These are phyloP conservation scores for Polypterus bichir DNA, from an alignment of 2,113 vertebrate species.

Conservation along the genomic window DNA sequence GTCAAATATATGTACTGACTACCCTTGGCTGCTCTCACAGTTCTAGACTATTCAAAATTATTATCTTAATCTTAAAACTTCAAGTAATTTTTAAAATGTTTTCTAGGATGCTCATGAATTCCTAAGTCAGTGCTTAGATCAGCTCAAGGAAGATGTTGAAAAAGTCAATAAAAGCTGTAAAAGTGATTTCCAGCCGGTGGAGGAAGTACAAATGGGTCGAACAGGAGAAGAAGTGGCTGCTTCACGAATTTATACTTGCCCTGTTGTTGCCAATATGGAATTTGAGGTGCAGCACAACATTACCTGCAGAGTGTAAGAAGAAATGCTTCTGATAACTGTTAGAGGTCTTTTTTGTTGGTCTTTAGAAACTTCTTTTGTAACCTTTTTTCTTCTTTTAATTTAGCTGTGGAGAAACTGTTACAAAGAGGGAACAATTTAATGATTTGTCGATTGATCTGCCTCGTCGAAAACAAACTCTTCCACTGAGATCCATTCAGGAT, in stretches of 20 bases:
- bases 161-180: conserved; percentile 89
- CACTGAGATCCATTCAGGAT: conserved; percentile 85
- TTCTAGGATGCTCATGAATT: conserved; percentile 92
- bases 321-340: neutral
- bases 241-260: conserved; percentile 83
- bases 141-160: conserved; percentile 93
- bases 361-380: neutral
- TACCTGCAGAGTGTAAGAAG: conserved; percentile 86
- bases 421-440: conserved; percentile 90
- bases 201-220: conserved; percentile 42
- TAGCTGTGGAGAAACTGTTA: conserved; percentile 88
- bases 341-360: neutral
- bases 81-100: neutral
- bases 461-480: conserved; percentile 75
- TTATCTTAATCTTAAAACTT: neutral
- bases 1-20: too few species aligned
- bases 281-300: conserved; percentile 97
- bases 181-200: conserved; percentile 54
- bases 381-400: neutral
- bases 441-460: conserved; percentile 94
- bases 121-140: conserved; percentile 93
- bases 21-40: too few species aligned
- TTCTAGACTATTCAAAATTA: too few species aligned
- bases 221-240: conserved; percentile 61
- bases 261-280: conserved; percentile 85